A percentile compares a stretch with the other conserved stretches of the same genome.
These are phyloP conservation scores for Solen grandis DNA, from an alignment of 1,140 invertebrate species.

Conservation along the genomic window DNA sequence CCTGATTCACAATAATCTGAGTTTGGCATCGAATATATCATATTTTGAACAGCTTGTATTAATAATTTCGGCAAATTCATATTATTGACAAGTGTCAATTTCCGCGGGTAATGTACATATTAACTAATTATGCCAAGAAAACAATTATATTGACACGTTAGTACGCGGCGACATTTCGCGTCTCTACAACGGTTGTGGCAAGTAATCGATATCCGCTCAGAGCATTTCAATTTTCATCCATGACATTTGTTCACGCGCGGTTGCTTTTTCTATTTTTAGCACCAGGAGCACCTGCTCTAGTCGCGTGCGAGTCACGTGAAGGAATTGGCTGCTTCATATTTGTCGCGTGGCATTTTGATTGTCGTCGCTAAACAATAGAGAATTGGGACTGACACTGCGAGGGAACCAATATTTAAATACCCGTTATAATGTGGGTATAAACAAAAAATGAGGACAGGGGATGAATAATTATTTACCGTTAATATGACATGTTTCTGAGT, in stretches of 20 bases:
- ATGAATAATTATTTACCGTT: constrained; percentile 36
- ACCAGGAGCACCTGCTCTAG: constrained; percentile 42
- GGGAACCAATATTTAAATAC: neutral
- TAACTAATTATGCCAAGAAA: constrained; percentile 32
- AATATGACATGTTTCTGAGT: constrained; percentile 9
- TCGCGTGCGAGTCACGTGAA: constrained; percentile 52
- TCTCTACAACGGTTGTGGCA: constrained; percentile 35
- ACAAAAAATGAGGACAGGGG: neutral
- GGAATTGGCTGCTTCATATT: constrained; percentile 51
- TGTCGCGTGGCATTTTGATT: constrained; percentile 59
- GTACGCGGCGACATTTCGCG: constrained; percentile 32
- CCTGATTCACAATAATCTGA: neutral
- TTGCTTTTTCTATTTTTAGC: constrained; percentile 28
- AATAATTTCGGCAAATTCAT: neutral
- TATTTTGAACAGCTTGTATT: neutral
- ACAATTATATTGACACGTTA: constrained; percentile 48
- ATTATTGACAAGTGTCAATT: constrained; percentile 51
- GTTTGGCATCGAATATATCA: neutral
- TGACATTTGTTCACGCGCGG: constrained; percentile 38
- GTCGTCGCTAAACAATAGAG: constrained; percentile 26
- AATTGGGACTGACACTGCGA: constrained; percentile 43
- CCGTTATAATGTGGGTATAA: neutral
- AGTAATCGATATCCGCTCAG: constrained; percentile 46
- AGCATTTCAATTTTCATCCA: neutral
- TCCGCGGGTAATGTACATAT: constrained; percentile 1